A percentile compares a stretch with the other conserved stretches of the same genome.
Evolutionary conservation across 2,113 vertebrate species (phyloP).

Genomic region (Notarius lentiginosus): DNA sequence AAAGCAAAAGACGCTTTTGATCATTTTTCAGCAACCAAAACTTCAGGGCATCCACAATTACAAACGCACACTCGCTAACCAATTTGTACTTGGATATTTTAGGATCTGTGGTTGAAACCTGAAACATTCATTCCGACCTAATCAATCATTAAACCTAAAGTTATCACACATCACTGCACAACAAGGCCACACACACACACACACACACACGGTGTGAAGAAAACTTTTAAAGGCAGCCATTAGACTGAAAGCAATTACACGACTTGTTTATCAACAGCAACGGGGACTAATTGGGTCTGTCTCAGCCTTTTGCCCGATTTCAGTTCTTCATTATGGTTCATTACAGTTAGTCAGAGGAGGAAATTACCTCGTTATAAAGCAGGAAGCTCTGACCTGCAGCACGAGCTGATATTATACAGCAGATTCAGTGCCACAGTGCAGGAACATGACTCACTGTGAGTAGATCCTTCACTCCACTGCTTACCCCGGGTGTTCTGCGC

Average conservation of each 20-base stretch:
- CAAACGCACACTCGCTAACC: neutral
- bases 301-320: constrained; percentile 10
- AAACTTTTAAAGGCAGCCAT: neutral
- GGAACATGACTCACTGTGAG: neutral
- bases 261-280: constrained; percentile 8
- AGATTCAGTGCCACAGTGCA: neutral
- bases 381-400: neutral
- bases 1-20: neutral
- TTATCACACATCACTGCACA: neutral
- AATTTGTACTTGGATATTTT: neutral
- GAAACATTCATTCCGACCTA: neutral
- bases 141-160: neutral
- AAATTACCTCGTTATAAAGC: constrained; percentile 29
- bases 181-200: neutral
- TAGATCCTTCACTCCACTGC: neutral
- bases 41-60: neutral
- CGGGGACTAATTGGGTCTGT: neutral
- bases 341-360: constrained; percentile 26
- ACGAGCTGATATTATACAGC: neutral
- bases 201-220: neutral
- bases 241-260: neutral
- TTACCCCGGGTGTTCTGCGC: neutral
- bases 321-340: constrained; percentile 26
- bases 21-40: neutral
- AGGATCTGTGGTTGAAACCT: neutral